Evolutionary conservation across 2,888 invertebrate genomes (phyloP).

Genomic region (Griposia aprilina): DNA sequence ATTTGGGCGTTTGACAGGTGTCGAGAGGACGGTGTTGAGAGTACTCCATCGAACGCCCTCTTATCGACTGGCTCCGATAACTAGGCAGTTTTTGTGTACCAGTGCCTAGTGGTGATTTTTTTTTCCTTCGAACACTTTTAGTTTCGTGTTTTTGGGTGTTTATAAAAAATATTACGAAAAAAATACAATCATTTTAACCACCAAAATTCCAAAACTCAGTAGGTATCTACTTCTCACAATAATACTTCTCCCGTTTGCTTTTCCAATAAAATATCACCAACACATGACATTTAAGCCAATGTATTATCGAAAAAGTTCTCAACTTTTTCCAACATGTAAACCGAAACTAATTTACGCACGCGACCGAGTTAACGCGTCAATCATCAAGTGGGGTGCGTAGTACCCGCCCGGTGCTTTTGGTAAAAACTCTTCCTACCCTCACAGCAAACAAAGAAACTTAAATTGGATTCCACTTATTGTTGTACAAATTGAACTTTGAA

Average conservation of each 20-base stretch:
- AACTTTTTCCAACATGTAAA: constrained; percentile 61
- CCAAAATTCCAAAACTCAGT: too few species aligned
- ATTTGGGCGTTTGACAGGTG: constrained; percentile 47
- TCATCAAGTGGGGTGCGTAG: constrained; percentile 70
- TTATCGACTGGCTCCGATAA: constrained; percentile 37
- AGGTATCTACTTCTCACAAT: neutral
- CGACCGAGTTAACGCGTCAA: constrained; percentile 73
- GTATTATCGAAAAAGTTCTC: neutral
- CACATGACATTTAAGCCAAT: neutral
- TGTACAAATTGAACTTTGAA: constrained; percentile 76
- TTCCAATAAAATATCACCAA: neutral
- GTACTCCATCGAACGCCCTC: constrained; percentile 32
- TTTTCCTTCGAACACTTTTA: too few species aligned
- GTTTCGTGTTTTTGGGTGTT: too few species aligned
- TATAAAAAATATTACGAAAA: too few species aligned
- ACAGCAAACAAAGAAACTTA: constrained; percentile 76
- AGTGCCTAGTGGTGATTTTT: too few species aligned
- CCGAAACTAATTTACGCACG: constrained; percentile 66
- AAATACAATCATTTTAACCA: too few species aligned
- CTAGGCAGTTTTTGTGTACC: constrained; percentile 9
- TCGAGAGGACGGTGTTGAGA: constrained; percentile 36
- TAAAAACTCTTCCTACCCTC: constrained; percentile 73
- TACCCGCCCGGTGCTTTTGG: constrained; percentile 64
- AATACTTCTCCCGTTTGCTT: neutral
- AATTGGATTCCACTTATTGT: constrained; percentile 79